phyloP scores from a whole-genome alignment of 2,797 vertebrate genomes.

The Acestrorhynchus altus region DNA sequence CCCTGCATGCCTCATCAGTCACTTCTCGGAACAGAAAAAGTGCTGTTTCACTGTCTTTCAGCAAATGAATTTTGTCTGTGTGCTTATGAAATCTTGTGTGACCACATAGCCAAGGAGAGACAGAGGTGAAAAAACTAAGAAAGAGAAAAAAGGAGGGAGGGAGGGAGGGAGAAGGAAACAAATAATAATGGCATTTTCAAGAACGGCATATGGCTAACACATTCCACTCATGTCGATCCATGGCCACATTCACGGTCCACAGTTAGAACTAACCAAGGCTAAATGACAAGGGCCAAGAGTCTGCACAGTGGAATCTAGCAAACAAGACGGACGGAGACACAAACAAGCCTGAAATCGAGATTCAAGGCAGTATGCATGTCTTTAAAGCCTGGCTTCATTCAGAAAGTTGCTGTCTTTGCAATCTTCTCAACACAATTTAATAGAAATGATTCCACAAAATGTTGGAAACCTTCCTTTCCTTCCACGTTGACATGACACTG shows the following conservation, averaged over 20 bases:
- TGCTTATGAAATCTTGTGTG: constrained; percentile 7
- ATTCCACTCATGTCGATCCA: not conserved
- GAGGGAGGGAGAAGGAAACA: not conserved
- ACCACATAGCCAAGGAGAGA: not conserved
- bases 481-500: no score
- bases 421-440: not conserved
- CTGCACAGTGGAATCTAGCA: not conserved
- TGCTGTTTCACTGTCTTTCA: constrained; percentile 21
- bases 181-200: constrained; percentile 2
- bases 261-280: constrained; percentile 6
- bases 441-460: no score
- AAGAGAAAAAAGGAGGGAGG: not conserved
- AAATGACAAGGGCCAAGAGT: not conserved
- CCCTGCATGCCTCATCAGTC: constrained; percentile 1
- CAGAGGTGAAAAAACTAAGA: not conserved
- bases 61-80: constrained; percentile 28
- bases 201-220: not conserved
- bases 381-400: not conserved
- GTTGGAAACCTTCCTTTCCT: no score
- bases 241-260: not conserved
- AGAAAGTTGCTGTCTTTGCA: no score
- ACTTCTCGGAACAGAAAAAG: not conserved
- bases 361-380: not conserved
- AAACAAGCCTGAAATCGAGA: not conserved
- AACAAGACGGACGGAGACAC: not conserved